Conservation (phyloP, 2,113 vertebrate species). For the Notechis scutatus region DNA sequence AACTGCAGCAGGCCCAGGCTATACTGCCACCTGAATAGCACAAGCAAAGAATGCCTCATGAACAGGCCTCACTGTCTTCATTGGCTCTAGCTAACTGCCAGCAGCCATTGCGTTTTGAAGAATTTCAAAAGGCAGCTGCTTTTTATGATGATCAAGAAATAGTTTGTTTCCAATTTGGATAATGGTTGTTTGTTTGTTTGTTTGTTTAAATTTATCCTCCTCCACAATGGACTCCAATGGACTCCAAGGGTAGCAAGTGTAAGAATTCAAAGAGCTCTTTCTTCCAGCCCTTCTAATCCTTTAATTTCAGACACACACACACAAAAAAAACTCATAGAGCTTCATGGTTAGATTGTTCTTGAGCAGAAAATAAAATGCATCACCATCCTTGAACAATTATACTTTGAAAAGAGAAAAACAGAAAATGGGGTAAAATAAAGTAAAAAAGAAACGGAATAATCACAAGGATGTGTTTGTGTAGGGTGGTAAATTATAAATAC, state of each 20-base stretch:
- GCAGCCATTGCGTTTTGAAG: background rate
- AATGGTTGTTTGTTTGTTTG: background rate
- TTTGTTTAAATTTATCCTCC: background rate
- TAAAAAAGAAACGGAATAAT: background rate
- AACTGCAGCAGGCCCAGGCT: background rate
- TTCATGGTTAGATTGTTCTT: background rate
- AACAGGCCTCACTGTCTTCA: background rate
- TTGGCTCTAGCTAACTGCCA: background rate
- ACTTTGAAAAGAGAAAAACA: background rate
- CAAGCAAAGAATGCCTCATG: background rate
- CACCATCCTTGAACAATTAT: background rate
- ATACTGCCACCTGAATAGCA: background rate
- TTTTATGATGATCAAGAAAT: background rate
- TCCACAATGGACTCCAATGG: background rate
- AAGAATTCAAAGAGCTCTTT: background rate
- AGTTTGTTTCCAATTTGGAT: background rate
- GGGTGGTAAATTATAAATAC: background rate
- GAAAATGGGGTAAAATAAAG: background rate
- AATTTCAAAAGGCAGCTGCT: background rate
- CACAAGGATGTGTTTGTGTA: background rate
- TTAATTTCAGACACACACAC: background rate
- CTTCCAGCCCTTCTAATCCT: background rate
- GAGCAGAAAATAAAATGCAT: background rate
- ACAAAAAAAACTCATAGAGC: background rate
- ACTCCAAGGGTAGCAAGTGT: background rate